Conservation (phyloP, 2,888 invertebrate species). For the Pammene fasciana region DNA sequence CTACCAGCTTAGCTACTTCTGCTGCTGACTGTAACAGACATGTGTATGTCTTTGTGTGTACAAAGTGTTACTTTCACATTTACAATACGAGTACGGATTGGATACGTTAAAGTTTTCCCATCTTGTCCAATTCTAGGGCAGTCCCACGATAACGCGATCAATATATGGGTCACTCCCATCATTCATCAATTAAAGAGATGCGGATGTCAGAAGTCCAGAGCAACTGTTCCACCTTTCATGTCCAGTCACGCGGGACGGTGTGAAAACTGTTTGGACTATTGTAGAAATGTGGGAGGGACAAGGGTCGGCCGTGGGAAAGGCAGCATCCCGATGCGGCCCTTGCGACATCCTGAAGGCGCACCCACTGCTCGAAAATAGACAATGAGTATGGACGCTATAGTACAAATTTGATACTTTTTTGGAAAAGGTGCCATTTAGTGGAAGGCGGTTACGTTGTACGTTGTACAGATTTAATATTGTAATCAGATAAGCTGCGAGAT, state of each 20-base stretch:
- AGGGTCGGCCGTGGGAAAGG: slow-evolving; percentile 73
- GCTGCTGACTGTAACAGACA: too few species aligned
- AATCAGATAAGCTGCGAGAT: too few species aligned
- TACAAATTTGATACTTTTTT: too few species aligned
- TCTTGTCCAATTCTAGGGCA: background rate
- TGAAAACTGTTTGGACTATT: slow-evolving; percentile 67
- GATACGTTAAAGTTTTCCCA: background rate
- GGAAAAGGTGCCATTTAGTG: too few species aligned
- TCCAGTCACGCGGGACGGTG: slow-evolving; percentile 68
- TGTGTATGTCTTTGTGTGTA: too few species aligned
- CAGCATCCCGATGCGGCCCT: slow-evolving; percentile 34
- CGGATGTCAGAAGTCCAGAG: slow-evolving; percentile 58
- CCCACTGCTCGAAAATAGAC: slow-evolving; percentile 4
- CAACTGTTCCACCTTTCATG: slow-evolving; percentile 62
- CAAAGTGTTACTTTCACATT: too few species aligned
- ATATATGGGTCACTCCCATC: slow-evolving; percentile 46
- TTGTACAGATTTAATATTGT: too few species aligned
- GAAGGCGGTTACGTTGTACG: too few species aligned
- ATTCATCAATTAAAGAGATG: slow-evolving; percentile 59
- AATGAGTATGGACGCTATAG: background rate
- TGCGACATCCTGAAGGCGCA: slow-evolving; percentile 45
- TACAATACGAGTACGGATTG: too few species aligned
- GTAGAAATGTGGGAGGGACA: slow-evolving; percentile 66
- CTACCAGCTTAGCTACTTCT: too few species aligned
- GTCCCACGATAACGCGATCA: background rate